These are phyloP conservation scores for Caenorhabditis imperialis DNA, from an alignment of 2,888 invertebrate species.

Conservation along the genomic window DNA sequence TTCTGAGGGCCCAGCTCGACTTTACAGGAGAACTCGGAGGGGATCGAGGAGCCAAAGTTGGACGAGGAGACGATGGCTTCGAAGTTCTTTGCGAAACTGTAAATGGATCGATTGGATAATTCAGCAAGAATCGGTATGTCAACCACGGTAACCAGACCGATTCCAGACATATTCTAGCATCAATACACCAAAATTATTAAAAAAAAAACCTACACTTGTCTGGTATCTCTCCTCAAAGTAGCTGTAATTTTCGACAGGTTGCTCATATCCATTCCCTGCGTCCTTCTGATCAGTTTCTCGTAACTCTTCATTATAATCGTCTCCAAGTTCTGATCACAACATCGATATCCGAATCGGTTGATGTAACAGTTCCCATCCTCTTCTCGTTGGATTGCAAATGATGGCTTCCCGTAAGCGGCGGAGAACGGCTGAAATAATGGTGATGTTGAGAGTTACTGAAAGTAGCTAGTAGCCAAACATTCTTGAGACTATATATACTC, in stretches of 20 bases:
- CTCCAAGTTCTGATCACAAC: slow-evolving; percentile 63
- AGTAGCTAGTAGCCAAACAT: neutral
- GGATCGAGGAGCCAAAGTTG: slow-evolving; percentile 62
- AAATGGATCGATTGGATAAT: too few species aligned
- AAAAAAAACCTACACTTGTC: slow-evolving; percentile 53
- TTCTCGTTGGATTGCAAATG: slow-evolving; percentile 35
- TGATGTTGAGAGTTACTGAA: neutral
- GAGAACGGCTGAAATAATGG: slow-evolving; percentile 27
- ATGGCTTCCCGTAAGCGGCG: slow-evolving; percentile 32
- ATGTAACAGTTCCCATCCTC: slow-evolving; percentile 37
- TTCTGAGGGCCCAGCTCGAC: slow-evolving; percentile 54
- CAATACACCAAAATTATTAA: neutral
- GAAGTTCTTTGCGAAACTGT: slow-evolving; percentile 64
- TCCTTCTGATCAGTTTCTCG: slow-evolving; percentile 41
- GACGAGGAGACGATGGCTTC: slow-evolving; percentile 59
- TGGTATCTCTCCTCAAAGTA: slow-evolving; percentile 51
- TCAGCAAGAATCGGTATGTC: too few species aligned
- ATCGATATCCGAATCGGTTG: slow-evolving; percentile 50
- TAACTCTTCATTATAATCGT: slow-evolving; percentile 59
- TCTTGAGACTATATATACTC: neutral
- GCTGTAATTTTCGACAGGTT: slow-evolving; percentile 48
- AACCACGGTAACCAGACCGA: too few species aligned
- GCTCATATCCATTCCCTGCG: slow-evolving; percentile 19
- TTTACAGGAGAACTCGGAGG: slow-evolving; percentile 64
- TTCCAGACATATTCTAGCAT: too few species aligned